Evolutionary conservation across 2,797 vertebrate species (phyloP).

Genomic region (Ctenopoma kingsleyae): DNA sequence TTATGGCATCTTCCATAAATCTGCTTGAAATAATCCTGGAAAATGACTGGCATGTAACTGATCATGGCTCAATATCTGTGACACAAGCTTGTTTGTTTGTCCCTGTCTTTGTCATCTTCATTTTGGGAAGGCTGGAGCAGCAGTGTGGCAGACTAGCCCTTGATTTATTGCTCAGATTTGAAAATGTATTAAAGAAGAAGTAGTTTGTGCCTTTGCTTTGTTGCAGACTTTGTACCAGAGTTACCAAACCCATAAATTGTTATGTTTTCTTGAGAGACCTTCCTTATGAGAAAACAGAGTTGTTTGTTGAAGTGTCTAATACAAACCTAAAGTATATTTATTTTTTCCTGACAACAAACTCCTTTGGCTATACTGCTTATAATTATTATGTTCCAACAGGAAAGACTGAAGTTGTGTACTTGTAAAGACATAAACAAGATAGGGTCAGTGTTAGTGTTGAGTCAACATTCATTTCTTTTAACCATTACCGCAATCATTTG

Average conservation of each 20-base stretch:
- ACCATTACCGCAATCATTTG: background rate
- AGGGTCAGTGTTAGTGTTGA: background rate
- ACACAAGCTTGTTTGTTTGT: background rate
- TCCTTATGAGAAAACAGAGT: background rate
- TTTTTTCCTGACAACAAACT: background rate
- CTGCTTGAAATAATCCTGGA: background rate
- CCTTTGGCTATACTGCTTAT: background rate
- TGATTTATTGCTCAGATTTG: constrained; percentile 13
- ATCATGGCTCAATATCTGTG: constrained; percentile 3
- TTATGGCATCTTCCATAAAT: constrained; percentile 24
- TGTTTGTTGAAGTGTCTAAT: background rate
- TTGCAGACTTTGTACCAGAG: background rate
- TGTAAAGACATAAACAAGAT: background rate
- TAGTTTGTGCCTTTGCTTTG: background rate
- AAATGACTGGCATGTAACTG: background rate
- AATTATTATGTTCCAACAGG: background rate
- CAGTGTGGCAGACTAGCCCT: background rate
- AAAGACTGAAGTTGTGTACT: background rate
- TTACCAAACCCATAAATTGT: background rate
- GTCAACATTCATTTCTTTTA: background rate
- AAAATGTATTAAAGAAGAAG: background rate
- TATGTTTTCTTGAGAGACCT: background rate
- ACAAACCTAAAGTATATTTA: background rate
- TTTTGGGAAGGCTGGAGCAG: background rate
- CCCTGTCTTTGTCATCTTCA: background rate